These are phyloP conservation scores for Dysmachus trigonus DNA, from an alignment of 2,888 invertebrate genomes.

Conservation along the genomic window DNA sequence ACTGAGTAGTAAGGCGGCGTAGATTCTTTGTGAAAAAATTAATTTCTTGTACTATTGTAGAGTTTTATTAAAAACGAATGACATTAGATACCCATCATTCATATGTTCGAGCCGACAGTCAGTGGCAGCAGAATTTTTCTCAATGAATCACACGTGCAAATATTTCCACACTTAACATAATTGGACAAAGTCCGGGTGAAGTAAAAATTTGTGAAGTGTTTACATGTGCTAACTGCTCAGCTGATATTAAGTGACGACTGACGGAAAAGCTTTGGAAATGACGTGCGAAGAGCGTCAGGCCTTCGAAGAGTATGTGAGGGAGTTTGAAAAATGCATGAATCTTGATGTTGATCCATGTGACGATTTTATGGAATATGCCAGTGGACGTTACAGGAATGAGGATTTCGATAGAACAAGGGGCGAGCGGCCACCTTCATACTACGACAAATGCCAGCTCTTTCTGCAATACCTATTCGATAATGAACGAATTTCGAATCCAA, in stretches of 20 bases:
- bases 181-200: not conserved
- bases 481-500: not conserved
- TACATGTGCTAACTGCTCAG: not conserved
- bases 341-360: not conserved
- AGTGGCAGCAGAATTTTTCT: not conserved
- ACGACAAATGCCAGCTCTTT: not conserved
- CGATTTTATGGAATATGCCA: not conserved
- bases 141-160: not conserved
- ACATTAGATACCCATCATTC: not conserved
- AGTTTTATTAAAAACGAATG: not conserved
- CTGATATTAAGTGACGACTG: not conserved
- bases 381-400: not conserved
- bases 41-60: not conserved
- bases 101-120: not conserved
- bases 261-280: not conserved
- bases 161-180: not conserved
- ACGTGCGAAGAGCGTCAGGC: not conserved
- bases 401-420: not conserved
- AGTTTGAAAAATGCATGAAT: conserved; percentile 9
- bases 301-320: not conserved
- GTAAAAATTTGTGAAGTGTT: not conserved
- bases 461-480: not conserved
- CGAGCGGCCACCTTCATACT: not conserved
- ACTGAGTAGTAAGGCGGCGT: not conserved
- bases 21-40: not conserved